Evolutionary conservation across 2,888 invertebrate species (phyloP).

Genomic region (Synanthedon vespiformis): DNA sequence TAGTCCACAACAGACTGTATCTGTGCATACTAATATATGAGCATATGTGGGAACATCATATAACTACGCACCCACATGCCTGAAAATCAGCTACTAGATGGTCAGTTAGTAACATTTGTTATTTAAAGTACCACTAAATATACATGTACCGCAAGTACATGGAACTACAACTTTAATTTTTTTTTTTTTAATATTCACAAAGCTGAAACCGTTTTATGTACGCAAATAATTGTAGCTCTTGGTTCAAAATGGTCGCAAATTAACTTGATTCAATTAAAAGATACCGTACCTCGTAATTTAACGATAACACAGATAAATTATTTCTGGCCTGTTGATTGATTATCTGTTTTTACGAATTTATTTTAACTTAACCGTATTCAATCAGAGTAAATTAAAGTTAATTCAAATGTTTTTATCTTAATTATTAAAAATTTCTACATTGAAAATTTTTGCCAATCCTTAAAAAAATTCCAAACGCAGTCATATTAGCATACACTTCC

Average conservation of each 20-base stretch:
- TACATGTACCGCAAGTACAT: too few species aligned
- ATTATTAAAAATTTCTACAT: not conserved
- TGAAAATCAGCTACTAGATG: too few species aligned
- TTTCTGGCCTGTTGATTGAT: not conserved
- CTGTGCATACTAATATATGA: too few species aligned
- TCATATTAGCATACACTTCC: too few species aligned
- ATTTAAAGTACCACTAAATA: too few species aligned
- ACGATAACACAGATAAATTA: not conserved
- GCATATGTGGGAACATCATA: too few species aligned
- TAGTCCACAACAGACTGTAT: too few species aligned
- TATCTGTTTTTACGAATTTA: not conserved
- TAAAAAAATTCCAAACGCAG: too few species aligned
- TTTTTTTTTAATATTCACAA: constrained; percentile 5
- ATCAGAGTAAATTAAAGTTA: not conserved
- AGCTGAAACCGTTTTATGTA: not conserved
- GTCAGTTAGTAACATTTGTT: too few species aligned
- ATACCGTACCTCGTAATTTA: not conserved
- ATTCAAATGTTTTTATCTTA: not conserved
- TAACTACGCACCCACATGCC: too few species aligned
- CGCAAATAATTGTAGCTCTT: not conserved
- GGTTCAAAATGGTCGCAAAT: not conserved
- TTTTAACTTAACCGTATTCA: not conserved
- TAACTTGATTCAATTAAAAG: not conserved
- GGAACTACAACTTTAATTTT: too few species aligned
- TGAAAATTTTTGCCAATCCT: not conserved